Evolutionary conservation across 2,888 invertebrate species (phyloP).

Genomic region (Thyatira batis): DNA sequence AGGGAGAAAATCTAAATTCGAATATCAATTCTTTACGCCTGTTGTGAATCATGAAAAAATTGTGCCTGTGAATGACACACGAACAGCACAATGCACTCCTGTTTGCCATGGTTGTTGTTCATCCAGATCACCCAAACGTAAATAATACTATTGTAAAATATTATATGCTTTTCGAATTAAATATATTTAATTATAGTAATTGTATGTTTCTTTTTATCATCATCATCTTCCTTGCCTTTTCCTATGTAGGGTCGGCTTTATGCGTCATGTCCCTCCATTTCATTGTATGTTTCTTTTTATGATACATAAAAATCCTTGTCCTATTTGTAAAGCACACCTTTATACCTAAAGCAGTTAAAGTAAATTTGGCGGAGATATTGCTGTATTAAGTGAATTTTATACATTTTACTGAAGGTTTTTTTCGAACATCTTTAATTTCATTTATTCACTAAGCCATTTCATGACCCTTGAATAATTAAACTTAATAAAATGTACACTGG

Average conservation of each 20-base stretch:
- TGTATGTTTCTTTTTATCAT: slow-evolving; percentile 14
- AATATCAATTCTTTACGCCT: slow-evolving; percentile 74
- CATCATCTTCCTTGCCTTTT: not conserved
- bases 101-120: slow-evolving; percentile 48
- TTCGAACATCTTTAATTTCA: too few relatives aligned
- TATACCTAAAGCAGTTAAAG: too few relatives aligned
- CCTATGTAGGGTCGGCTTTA: slow-evolving; percentile 12
- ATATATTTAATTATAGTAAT: slow-evolving; percentile 7
- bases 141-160: slow-evolving; percentile 14
- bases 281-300: slow-evolving; percentile 14
- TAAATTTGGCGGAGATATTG: too few relatives aligned
- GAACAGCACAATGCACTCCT: slow-evolving; percentile 63
- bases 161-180: slow-evolving; percentile 12
- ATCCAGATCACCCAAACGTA: slow-evolving; percentile 24
- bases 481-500: slow-evolving; percentile 53
- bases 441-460: not conserved
- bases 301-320: not conserved
- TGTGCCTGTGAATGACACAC: slow-evolving; percentile 58
- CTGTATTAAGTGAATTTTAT: too few relatives aligned
- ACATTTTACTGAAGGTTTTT: too few relatives aligned
- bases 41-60: slow-evolving; percentile 42
- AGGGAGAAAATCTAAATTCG: slow-evolving; percentile 66
- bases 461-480: slow-evolving; percentile 11
- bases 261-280: too few relatives aligned
- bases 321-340: too few relatives aligned